Conservation (phyloP, 2,888 invertebrate species). For the Limnephilus marmoratus region DNA sequence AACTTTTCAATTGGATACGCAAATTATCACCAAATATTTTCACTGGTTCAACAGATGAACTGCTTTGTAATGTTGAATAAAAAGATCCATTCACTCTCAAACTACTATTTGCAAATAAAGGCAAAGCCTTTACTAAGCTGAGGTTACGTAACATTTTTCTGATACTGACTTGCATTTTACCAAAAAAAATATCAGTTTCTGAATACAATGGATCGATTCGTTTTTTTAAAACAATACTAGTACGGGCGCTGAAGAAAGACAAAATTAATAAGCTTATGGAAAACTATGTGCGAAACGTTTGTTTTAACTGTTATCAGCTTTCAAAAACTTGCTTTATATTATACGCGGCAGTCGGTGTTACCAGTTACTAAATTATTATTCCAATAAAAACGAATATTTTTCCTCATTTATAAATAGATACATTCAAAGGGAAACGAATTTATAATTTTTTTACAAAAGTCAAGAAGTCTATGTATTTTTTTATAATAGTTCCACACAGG, state of each 20-base stretch:
- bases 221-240: not conserved
- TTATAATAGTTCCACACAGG: no score
- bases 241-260: not conserved
- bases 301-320: not conserved
- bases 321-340: not conserved
- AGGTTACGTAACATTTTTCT: not conserved
- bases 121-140: not conserved
- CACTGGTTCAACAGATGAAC: not conserved
- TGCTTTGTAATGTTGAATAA: conserved; percentile 2
- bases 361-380: not conserved
- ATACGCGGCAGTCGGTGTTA: not conserved
- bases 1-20: conserved; percentile 66
- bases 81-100: not conserved
- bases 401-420: no score
- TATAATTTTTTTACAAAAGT: no score
- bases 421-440: not conserved
- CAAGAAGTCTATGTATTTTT: no score
- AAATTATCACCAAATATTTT: conserved; percentile 42
- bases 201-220: not conserved
- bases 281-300: not conserved
- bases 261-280: not conserved
- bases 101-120: not conserved
- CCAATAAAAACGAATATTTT: not conserved
- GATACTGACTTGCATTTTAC: not conserved
- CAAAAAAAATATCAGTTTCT: not conserved